These are phyloP conservation scores for Petroica traversi DNA, from an alignment of 2,113 vertebrate genomes.

Conservation along the genomic window DNA sequence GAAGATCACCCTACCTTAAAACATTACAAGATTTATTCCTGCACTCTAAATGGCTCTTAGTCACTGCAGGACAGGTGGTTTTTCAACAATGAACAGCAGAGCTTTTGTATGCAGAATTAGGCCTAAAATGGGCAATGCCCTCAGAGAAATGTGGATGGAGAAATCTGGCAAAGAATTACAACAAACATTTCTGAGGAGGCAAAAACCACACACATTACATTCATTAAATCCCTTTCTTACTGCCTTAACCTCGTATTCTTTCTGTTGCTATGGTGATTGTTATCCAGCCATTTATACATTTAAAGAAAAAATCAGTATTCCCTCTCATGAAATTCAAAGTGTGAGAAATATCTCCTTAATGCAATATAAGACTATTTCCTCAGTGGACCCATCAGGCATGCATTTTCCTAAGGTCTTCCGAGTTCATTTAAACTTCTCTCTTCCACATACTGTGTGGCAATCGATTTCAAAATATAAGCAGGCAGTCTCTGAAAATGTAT, in stretches of 20 bases:
- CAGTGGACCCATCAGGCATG: constrained; percentile 2
- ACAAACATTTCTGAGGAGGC: neutral
- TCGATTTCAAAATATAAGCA: constrained; percentile 9
- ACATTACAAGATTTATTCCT: neutral
- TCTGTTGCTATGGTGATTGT: constrained; percentile 40
- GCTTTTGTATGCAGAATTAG: neutral
- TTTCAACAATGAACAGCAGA: neutral
- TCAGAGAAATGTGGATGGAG: neutral
- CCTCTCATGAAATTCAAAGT: constrained; percentile 21
- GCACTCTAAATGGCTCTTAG: neutral
- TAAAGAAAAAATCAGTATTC: constrained; percentile 38
- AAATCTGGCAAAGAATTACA: neutral
- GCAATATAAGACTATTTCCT: constrained; percentile 34
- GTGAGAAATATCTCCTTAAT: constrained; percentile 19
- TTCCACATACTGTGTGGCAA: neutral
- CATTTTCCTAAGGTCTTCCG: constrained; percentile 25
- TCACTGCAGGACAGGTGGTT: neutral
- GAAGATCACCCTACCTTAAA: neutral
- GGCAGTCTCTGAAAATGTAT: neutral
- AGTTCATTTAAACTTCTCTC: constrained; percentile 14
- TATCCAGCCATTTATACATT: constrained; percentile 36
- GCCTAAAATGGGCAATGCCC: neutral
- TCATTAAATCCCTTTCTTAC: constrained; percentile 11
- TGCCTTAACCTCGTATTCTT: constrained; percentile 13
- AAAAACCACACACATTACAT: neutral